Evolutionary conservation across 2,797 vertebrate species (phyloP).

Genomic region (Darevskia nairensis): DNA sequence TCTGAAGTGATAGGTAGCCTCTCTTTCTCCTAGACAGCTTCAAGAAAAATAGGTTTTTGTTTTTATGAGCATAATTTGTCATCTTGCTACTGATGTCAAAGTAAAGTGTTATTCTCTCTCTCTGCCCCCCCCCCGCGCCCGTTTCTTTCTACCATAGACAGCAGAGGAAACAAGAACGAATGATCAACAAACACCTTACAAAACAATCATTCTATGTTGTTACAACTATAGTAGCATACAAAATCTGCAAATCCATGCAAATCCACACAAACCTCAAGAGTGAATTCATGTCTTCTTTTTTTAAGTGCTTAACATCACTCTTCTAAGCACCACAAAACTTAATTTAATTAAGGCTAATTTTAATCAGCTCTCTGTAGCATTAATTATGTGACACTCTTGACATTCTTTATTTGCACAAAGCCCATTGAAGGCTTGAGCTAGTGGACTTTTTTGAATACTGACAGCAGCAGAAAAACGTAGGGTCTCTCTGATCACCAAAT

Average conservation of each 20-base stretch:
- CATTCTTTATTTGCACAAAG: background rate
- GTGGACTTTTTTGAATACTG: background rate
- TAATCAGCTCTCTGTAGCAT: conserved; percentile 3
- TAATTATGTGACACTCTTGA: background rate
- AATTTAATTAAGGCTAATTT: conserved; percentile 17
- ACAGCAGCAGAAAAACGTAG: background rate
- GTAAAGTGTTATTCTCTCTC: background rate
- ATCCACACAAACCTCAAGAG: background rate
- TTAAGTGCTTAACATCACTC: background rate
- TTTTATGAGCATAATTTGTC: conserved; percentile 53
- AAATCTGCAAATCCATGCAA: accelerated
- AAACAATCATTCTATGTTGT: background rate
- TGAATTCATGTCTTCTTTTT: background rate
- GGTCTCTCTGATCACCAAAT: background rate
- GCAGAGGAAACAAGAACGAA: background rate
- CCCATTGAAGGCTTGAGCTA: background rate
- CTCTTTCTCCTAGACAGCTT: conserved; percentile 12
- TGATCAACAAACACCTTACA: background rate
- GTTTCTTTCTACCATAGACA: conserved; percentile 10
- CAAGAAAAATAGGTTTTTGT: conserved; percentile 24
- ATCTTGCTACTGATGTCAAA: conserved; percentile 37
- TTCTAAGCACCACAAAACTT: background rate
- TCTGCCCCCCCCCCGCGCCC: too few relatives aligned
- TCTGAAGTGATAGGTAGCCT: conserved; percentile 18
- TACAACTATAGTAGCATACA: background rate